Conservation (phyloP, 2,113 vertebrate genomes). For the Calypte anna region DNA sequence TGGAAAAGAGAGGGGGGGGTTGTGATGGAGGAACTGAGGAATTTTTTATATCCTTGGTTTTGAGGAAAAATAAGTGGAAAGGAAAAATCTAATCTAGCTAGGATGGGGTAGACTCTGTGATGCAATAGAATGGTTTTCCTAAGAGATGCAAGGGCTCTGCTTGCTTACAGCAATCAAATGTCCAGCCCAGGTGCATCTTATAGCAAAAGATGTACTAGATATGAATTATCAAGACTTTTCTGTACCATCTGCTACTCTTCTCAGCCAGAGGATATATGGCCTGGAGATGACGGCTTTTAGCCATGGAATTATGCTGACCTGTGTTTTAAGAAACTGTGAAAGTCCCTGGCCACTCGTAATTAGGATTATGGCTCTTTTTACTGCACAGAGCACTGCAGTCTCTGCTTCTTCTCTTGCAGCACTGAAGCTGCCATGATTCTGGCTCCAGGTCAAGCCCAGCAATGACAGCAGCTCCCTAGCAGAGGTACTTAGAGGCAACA, state of each 20-base stretch:
- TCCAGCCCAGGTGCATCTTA: background rate
- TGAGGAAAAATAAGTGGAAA: background rate
- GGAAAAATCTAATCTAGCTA: background rate
- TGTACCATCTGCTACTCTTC: background rate
- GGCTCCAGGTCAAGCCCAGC: background rate
- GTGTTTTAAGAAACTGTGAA: background rate
- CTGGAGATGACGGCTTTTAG: background rate
- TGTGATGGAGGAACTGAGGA: background rate
- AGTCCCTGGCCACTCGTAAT: background rate
- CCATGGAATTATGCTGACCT: background rate
- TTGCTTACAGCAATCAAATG: background rate
- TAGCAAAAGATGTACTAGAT: background rate
- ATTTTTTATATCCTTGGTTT: background rate
- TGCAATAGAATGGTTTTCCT: background rate
- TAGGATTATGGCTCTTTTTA: background rate
- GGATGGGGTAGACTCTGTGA: background rate
- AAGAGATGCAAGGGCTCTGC: background rate
- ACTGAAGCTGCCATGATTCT: background rate
- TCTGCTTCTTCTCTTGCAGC: background rate
- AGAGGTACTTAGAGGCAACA: conserved; percentile 20
- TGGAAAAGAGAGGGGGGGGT: background rate
- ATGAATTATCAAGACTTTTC: background rate
- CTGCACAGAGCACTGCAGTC: background rate
- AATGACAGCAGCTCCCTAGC: background rate
- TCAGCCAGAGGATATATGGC: background rate